Evolutionary conservation across 2,888 invertebrate species (phyloP), one percentile per base, ranked within the genome.

Genomic region (Pelosia muscerda): DNA sequence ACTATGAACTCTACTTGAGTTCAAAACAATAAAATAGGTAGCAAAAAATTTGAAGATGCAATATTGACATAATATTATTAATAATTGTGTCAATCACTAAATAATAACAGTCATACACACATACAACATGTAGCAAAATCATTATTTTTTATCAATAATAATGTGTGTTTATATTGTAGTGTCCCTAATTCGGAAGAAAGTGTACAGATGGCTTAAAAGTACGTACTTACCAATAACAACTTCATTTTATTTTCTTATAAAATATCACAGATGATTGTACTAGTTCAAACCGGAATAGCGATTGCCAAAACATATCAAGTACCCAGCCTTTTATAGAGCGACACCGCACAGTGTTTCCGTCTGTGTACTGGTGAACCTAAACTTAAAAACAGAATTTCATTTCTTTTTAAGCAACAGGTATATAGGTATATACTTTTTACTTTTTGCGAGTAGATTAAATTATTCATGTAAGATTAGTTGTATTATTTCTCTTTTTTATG

Each of bases 171-270:
- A 19, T 19, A 31, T 10, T 31, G 31, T n/a, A 13, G 34, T 2
- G 34, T 34, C 34, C 9, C 9, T n/a, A n/a, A 49, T 8, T 49
- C 8, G n/a, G 49, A n/a, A 49, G n/a, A n/a, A 19, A 19, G 42
- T 49, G 9, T 9, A 49, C 2, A 5, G 15, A 6, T 3, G 19
- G 13, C 5, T 19, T 42, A 42, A 22, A 57, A 63, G 55, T 25
- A n/a, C 1, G 0, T 6, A 87, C 89, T 78, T 75, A 89, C 89
- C 88, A 84, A 60, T 74, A 82, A 76, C 56, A 77, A 68, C 81
- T 81, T 89, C 89, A 89, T 89, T 63, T 69, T 87, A 26, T 89
- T 63, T 69, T 87, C 23, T 60, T 67, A 69, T 66, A 63, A 63
- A 55, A 58, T 74, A 79, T 74, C 69, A 76, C 74, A 71, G 70